Evolutionary conservation across 1,140 invertebrate genomes (phyloP), one percentile per base, ranked within the genome.

Genomic region (Palaemon carinicauda): DNA sequence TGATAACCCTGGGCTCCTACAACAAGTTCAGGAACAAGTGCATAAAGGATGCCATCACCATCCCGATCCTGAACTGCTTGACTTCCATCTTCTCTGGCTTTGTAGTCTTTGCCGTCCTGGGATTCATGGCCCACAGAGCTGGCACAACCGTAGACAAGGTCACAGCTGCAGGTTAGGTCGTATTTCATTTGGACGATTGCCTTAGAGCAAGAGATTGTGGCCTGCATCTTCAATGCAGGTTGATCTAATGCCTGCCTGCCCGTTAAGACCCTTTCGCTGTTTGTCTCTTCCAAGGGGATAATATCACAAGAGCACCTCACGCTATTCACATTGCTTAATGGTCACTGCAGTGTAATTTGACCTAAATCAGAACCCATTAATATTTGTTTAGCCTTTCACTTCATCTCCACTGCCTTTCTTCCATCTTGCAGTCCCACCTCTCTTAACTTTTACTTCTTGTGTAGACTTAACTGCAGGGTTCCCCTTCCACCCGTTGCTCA

Each of bases 1-100:
- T 96, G 12, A 96, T 96, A 29, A 96, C 95, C 4, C 92, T 96
- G 21, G 95, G 95, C 29, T 96, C 95, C 5, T 96, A 96, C 90
- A 96, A 96, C 91, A 95, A 95, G 90, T 89, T 87, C 88, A 65
- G 78, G 3, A 84, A 85, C 56, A 88, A 69, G 29, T 82, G 80
- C 50, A 56, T 88, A 33, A 73, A 83, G 7, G 85, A 90, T 33
- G 89, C 89, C 51, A n/a, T 90, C 21, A 21, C 88, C 33, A 86
- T 89, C 24, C 87, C 89, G 3, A 17, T 88, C 7, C 71, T 89
- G 14, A 90, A 90, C 78, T 87, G 84, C 74, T 15, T 88, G 29
- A 90, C 89, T 24, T 88, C 87, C 24, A 81, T 90, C 69, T 75
- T 89, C 74, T 79, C 89, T 10, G 89, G 89, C 1, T 88, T 90